Percentiles rank a stretch among this genome's conserved stretches.
These are phyloP conservation scores for Seriola dumerili DNA, from an alignment of 2,113 vertebrate genomes.

Conservation along the genomic window DNA sequence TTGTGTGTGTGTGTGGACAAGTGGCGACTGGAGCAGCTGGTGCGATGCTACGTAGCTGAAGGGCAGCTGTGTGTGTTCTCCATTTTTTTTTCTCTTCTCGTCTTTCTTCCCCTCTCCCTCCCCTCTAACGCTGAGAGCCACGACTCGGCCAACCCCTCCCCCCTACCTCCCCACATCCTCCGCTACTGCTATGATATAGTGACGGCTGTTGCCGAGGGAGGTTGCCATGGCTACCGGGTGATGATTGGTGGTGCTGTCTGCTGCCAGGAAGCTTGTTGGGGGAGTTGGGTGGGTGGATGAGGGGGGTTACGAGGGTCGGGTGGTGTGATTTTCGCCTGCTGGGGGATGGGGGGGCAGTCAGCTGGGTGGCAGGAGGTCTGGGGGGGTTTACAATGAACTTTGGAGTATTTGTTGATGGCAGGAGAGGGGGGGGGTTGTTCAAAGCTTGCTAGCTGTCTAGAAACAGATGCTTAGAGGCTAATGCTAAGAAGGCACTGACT, in stretches of 20 bases:
- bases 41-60: conserved; percentile 73
- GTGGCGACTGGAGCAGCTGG: conserved; percentile 76
- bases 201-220: conserved; percentile 92
- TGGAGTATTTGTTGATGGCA: conserved; percentile 68
- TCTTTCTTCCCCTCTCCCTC: conserved; percentile 47
- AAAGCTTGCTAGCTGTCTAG: conserved; percentile 43
- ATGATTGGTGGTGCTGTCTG: conserved; percentile 91
- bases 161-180: conserved; percentile 73
- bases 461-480: conserved; percentile 72
- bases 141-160: conserved; percentile 90
- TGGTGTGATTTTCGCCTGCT: conserved; percentile 62
- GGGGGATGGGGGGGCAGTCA: conserved; percentile 68
- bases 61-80: conserved; percentile 78
- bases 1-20: conserved; percentile 50
- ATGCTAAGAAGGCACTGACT: conserved; percentile 56
- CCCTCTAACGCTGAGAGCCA: conserved; percentile 89
- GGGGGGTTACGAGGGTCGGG: conserved; percentile 58
- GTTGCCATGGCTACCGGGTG: conserved; percentile 93
- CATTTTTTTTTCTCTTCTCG: conserved; percentile 47
- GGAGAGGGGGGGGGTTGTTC: background rate
- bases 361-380: conserved; percentile 65
- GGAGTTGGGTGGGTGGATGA: conserved; percentile 84
- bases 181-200: conserved; percentile 90
- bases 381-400: conserved; percentile 73
- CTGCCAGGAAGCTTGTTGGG: conserved; percentile 90